Evolutionary conservation across 2,888 invertebrate genomes (phyloP).

Genomic region (Xylocampa areola): DNA sequence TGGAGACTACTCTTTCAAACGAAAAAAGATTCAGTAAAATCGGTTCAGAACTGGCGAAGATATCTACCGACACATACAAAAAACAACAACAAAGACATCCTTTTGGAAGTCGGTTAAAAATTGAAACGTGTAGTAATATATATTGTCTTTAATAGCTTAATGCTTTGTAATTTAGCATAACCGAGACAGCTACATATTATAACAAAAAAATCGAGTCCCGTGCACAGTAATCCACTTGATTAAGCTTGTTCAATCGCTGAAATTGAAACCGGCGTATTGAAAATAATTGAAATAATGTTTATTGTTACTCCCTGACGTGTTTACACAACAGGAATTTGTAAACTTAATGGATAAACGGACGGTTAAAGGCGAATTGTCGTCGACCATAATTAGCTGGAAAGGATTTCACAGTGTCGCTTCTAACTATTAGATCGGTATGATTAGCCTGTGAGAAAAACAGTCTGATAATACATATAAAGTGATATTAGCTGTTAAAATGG

Average conservation of each 20-base stretch:
- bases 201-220: neutral
- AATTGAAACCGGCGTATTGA: constrained; percentile 33
- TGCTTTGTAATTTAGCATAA: no score
- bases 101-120: no score
- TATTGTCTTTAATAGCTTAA: no score
- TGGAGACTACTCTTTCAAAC: no score
- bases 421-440: constrained; percentile 25
- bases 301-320: constrained; percentile 3
- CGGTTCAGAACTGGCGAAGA: no score
- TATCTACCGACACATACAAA: no score
- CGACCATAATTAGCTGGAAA: constrained; percentile 22
- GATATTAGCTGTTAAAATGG: constrained; percentile 14
- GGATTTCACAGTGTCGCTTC: constrained; percentile 6
- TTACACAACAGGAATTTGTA: constrained; percentile 5
- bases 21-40: no score
- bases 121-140: no score
- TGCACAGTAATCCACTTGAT: constrained; percentile 28
- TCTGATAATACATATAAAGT: constrained; percentile 20
- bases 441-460: constrained; percentile 28
- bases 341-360: constrained; percentile 27
- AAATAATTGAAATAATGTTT: constrained; percentile 30
- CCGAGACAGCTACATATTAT: neutral
- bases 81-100: no score
- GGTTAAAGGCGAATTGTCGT: constrained; percentile 26
- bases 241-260: constrained; percentile 27